These are phyloP conservation scores for Aphaenogaster ashmeadi DNA, from an alignment of 1,140 invertebrate species.

Conservation along the genomic window DNA sequence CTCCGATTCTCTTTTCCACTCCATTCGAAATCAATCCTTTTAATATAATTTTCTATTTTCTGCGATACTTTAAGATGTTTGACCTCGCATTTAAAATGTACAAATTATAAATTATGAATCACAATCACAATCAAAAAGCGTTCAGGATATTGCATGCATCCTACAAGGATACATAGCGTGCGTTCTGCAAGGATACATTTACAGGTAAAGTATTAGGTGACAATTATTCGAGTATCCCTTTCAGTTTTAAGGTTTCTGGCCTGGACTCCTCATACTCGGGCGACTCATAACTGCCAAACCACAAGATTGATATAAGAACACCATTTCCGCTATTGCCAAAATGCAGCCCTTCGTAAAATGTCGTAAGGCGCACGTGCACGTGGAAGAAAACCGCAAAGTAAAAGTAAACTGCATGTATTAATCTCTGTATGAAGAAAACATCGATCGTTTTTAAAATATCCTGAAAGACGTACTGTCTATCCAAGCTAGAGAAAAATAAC, in stretches of 20 bases:
- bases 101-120: constrained; percentile 3
- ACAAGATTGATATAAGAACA: constrained; percentile 63
- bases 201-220: constrained; percentile 42
- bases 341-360: constrained; percentile 43
- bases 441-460: not conserved
- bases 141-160: not conserved
- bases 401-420: constrained; percentile 61
- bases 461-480: not conserved
- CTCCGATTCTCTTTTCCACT: not conserved
- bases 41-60: not conserved
- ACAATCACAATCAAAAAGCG: not conserved
- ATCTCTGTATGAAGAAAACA: constrained; percentile 6
- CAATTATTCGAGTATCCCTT: constrained; percentile 56
- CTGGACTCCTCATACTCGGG: constrained; percentile 12
- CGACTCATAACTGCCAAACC: constrained; percentile 53
- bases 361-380: constrained; percentile 72
- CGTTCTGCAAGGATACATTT: constrained; percentile 17
- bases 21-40: not conserved
- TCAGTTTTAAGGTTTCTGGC: constrained; percentile 59
- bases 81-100: constrained; percentile 8
- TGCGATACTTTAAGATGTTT: not conserved
- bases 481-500: not conserved
- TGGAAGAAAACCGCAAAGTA: constrained; percentile 76
- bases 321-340: constrained; percentile 51
- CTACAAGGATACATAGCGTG: not conserved